Evolutionary conservation across 2,797 vertebrate species (phyloP).

Genomic region (Mormyrus hasselquistii): DNA sequence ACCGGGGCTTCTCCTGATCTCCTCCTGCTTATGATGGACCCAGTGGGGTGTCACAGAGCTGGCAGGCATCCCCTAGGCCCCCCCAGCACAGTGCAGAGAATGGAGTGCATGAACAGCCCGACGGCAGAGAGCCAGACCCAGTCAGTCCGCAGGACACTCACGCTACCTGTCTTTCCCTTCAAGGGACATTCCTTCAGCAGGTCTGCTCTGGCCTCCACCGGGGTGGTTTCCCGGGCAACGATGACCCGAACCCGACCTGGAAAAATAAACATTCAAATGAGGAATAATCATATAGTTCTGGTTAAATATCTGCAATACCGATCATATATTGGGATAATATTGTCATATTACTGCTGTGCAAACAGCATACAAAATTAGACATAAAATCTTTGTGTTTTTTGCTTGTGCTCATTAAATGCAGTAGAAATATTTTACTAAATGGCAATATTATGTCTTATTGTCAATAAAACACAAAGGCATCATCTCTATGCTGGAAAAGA

Average conservation of each 20-base stretch:
- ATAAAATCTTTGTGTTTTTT: background rate
- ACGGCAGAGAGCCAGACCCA: background rate
- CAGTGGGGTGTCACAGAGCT: background rate
- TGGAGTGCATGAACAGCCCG: background rate
- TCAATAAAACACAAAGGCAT: background rate
- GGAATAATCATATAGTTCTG: background rate
- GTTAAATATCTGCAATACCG: background rate
- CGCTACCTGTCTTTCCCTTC: slow-evolving; percentile 39
- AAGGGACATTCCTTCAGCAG: slow-evolving; percentile 46
- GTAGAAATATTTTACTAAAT: background rate
- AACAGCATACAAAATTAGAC: background rate
- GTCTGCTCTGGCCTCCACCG: slow-evolving; percentile 34
- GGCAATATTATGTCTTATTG: background rate
- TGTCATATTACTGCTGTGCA: background rate
- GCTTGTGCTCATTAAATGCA: background rate
- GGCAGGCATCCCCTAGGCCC: background rate
- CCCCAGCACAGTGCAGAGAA: background rate
- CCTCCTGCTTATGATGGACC: background rate
- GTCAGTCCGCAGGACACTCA: background rate
- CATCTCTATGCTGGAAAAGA: background rate
- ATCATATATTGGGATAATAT: slow-evolving; percentile 1
- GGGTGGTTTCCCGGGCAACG: slow-evolving; percentile 59
- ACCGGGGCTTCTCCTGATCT: background rate
- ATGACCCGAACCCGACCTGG: slow-evolving; percentile 58
- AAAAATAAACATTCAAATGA: background rate